phyloP scores from a whole-genome alignment of 2,888 invertebrate species.

The Conchocele bisecta region DNA sequence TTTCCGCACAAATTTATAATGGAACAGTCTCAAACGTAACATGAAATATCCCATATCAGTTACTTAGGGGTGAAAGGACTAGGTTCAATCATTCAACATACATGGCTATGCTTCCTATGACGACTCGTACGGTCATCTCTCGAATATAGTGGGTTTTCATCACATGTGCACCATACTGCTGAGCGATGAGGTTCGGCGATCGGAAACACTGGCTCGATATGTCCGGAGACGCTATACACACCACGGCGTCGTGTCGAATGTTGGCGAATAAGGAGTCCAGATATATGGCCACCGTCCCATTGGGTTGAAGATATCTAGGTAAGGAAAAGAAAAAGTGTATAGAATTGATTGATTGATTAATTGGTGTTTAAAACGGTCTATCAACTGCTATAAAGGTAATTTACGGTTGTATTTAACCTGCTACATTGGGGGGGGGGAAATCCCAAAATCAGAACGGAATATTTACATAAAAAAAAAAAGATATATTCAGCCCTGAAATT shows the following conservation, averaged over 20 bases:
- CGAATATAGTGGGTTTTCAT: slow-evolving; percentile 77
- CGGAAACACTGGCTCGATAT: slow-evolving; percentile 77
- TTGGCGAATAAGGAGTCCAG: slow-evolving; percentile 75
- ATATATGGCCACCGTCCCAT: slow-evolving; percentile 68
- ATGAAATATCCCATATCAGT: too few species aligned
- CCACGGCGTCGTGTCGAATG: slow-evolving; percentile 71
- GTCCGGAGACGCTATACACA: slow-evolving; percentile 76
- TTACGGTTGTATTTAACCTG: too few species aligned
- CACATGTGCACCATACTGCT: slow-evolving; percentile 73
- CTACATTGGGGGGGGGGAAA: too few species aligned
- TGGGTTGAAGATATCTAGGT: slow-evolving; percentile 69
- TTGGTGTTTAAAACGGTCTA: too few species aligned
- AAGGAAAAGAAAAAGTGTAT: background rate
- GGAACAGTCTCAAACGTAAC: too few species aligned
- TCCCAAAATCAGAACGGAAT: too few species aligned
- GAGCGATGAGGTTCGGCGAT: slow-evolving; percentile 69
- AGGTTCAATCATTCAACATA: slow-evolving; percentile 28
- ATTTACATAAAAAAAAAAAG: too few species aligned
- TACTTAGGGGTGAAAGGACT: background rate
- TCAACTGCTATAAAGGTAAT: too few species aligned
- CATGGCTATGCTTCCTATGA: slow-evolving; percentile 74
- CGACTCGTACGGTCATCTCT: slow-evolving; percentile 76
- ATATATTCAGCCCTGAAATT: too few species aligned
- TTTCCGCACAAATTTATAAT: too few species aligned
- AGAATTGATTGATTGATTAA: too few species aligned